Conservation (phyloP, 2,797 vertebrate species). For the Masticophis lateralis region DNA sequence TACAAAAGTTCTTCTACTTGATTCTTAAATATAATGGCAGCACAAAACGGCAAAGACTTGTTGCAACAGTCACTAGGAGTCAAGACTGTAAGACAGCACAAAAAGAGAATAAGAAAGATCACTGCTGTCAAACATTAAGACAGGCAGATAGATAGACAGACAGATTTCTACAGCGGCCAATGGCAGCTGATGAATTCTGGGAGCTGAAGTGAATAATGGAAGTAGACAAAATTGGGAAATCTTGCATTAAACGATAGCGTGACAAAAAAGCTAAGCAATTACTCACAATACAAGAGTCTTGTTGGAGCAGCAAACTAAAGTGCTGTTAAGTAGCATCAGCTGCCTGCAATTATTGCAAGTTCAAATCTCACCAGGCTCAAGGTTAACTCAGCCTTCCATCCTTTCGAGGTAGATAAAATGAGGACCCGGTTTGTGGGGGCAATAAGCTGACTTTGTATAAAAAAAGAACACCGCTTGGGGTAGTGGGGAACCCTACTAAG, state of each 20-base stretch:
- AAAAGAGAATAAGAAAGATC: neutral
- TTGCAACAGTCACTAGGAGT: neutral
- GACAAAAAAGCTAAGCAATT: neutral
- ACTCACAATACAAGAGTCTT: neutral
- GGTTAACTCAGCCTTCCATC: too few relatives aligned
- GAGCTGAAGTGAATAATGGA: neutral
- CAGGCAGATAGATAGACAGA: neutral
- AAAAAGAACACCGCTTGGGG: too few relatives aligned
- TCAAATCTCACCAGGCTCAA: too few relatives aligned
- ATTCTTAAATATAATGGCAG: neutral
- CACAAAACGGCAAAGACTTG: neutral
- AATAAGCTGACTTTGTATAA: too few relatives aligned
- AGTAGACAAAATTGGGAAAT: neutral
- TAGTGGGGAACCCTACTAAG: too few relatives aligned
- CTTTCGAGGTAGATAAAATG: too few relatives aligned
- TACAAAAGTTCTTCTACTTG: neutral
- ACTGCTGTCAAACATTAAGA: neutral
- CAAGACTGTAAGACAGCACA: neutral
- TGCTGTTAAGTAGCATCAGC: too few relatives aligned
- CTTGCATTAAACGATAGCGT: neutral
- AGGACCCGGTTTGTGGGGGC: too few relatives aligned
- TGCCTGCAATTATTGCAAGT: too few relatives aligned
- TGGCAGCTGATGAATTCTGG: neutral
- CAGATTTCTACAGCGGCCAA: neutral
- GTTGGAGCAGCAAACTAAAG: too few relatives aligned